Conservation (phyloP, 2,888 invertebrate genomes). For the Tillus elongatus region DNA sequence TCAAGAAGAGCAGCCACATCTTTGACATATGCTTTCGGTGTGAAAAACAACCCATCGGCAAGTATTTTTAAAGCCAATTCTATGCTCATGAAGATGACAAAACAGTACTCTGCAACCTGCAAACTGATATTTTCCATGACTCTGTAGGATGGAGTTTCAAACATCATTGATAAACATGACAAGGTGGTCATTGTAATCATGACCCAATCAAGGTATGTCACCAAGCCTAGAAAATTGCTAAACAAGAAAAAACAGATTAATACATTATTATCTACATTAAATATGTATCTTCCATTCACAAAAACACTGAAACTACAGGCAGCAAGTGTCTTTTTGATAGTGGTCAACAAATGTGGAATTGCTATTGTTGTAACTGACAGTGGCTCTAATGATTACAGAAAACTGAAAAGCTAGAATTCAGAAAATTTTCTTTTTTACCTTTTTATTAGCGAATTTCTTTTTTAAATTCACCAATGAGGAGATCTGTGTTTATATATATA, state of each 20-base stretch:
- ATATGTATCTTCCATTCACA: too few species aligned
- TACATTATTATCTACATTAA: too few species aligned
- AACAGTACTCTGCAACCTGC: conserved; percentile 93
- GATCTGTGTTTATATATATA: too few species aligned
- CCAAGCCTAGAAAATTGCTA: conserved; percentile 92
- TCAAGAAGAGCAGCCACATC: conserved; percentile 96
- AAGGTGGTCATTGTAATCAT: conserved; percentile 98
- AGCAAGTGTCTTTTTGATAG: too few species aligned
- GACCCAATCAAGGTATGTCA: conserved; percentile 98
- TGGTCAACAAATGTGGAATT: too few species aligned
- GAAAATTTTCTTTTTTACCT: too few species aligned
- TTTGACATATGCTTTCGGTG: conserved; percentile 96
- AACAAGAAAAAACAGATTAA: not conserved
- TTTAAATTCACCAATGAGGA: too few species aligned
- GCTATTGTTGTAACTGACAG: too few species aligned
- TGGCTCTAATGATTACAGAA: too few species aligned
- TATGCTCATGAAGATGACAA: conserved; percentile 96
- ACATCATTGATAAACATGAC: conserved; percentile 98
- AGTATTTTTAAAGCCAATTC: conserved; percentile 92
- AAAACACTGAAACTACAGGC: too few species aligned
- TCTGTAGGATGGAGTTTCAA: conserved; percentile 88
- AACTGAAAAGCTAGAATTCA: too few species aligned
- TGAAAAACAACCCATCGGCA: conserved; percentile 96
- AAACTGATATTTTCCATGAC: conserved; percentile 91
- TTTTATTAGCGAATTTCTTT: too few species aligned